Base-by-base conservation (phyloP, 2,113 vertebrate species). In the Fregata magnificens region DNA sequence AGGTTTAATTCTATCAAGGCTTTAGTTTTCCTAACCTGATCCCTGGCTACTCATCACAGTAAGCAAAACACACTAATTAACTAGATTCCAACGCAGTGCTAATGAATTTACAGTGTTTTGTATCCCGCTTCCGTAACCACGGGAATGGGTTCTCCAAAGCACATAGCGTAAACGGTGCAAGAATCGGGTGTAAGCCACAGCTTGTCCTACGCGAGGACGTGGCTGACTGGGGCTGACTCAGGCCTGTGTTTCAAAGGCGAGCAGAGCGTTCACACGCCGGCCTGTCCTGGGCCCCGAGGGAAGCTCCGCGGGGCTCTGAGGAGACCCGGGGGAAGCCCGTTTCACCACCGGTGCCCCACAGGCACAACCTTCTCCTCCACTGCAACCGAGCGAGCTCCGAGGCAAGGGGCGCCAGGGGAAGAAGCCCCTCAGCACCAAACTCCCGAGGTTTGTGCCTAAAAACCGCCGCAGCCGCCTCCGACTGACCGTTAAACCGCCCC, bases 151-250 rank as follows among this genome's bases (percentile, higher is more conserved):
- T 80, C 58, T 38, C 16, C 36, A 13, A 22, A 34, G 34, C 7
- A 20, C 4, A 2, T 0, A 3, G 25, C 1, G 18, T 4, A 21
- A 58, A 36, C 0, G 9, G 17, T 7, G 67, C 8, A 9, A 24
- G 45, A 42, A 21, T 1, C 1, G 13, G 10, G 9, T 2, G 4
- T 0, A 13, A 28, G 36, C 1, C 22, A 2, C 19, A 4, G 26
- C 50, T 7, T 3, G 25, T 20, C 9, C 63, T 9, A 7, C 0
- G 36, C 0, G 7, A 29, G 20, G 29, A 5, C 1, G 3, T 1
- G 13, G 34, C 19, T 15, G 42, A 7, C 55, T 5, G 42, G 22
- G 59, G 52, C 28, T 49, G 56, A 8, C 65, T 5, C 13, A 16
- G 56, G 22, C 10, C 18, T 7, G 45, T 4, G 52, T 22, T 38